Base-by-base conservation (phyloP, 2,113 vertebrate species). In the Tragelaphus buxtoni region DNA sequence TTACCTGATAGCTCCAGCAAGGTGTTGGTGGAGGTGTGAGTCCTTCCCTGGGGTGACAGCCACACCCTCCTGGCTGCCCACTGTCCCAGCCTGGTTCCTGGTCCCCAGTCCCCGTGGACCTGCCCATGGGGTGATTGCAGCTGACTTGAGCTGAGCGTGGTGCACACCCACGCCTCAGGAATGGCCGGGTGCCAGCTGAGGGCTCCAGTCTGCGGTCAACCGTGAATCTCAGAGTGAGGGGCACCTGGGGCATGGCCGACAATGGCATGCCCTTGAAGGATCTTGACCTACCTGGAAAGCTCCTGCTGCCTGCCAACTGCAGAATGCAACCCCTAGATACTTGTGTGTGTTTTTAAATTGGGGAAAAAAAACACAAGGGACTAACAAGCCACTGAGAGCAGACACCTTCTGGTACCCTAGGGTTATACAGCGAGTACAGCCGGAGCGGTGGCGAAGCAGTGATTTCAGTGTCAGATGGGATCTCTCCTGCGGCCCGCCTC, bases 71-170 rank as follows among this genome's bases (percentile, higher is more conserved):
- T 9, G 1, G 1, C 14, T 45, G 24, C 28, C 47, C 18, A 60
- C 39, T 18, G 0, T 72, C 53, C 26, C 53, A 28, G 20, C 9
- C 51, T 4, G 0, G 10, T 35, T 83, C 32, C 28, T 22, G 7
- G 84, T 32, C 60, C n/a, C 22, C 4, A 14, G 32, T 47, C 56
- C 88, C 53, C 0, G 0, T 1, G 63, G 91, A 61, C 49, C 24
- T 47, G 74, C 42, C 77, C 82, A 47, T 11, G 47, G 90, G 93
- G 91, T 94, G 49, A 14, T 26, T 26, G 47, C 51, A 30, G 81
- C 58, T 0, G 0, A 17, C 28, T 53, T 20, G 20, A 69, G 87
- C 35, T 1, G 45, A 92, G 55, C 0, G 0, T 17, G 10, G 49
- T 22, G 20, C 28, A 42, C 79, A 86, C 82, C 95, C 87, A 95